Evolutionary conservation across 2,888 invertebrate species (phyloP).

Genomic region (Periphyllus acericola): DNA sequence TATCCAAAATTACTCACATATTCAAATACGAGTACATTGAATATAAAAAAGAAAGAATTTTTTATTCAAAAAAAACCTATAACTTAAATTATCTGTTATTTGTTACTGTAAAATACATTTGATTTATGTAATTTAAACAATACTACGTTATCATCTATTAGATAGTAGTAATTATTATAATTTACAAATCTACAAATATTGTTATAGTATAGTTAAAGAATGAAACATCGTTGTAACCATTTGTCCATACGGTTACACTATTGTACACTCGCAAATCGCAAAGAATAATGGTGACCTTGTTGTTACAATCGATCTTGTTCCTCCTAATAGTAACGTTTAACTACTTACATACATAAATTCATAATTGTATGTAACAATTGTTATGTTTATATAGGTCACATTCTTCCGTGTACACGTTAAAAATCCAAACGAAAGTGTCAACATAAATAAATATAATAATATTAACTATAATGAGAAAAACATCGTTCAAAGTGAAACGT

Average conservation of each 20-base stretch:
- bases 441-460: constrained; percentile 43
- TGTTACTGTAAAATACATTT: too few species aligned
- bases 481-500: constrained; percentile 35
- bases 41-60: too few species aligned
- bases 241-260: neutral
- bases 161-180: neutral
- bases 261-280: neutral
- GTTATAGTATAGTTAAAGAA: neutral
- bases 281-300: neutral
- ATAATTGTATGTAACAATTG: constrained; percentile 27
- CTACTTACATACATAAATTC: constrained; percentile 12
- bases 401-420: constrained; percentile 39
- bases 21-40: neutral
- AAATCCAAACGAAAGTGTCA: constrained; percentile 52
- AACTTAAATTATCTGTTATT: too few species aligned
- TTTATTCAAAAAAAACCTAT: too few species aligned
- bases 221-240: neutral
- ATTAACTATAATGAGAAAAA: constrained; percentile 32
- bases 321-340: constrained; percentile 15
- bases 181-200: neutral
- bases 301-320: constrained; percentile 11
- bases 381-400: constrained; percentile 37
- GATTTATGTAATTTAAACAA: too few species aligned
- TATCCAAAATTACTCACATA: neutral
- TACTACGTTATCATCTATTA: neutral